phyloP scores from a whole-genome alignment of 2,113 vertebrate species.

The Chionodraco myersi region DNA sequence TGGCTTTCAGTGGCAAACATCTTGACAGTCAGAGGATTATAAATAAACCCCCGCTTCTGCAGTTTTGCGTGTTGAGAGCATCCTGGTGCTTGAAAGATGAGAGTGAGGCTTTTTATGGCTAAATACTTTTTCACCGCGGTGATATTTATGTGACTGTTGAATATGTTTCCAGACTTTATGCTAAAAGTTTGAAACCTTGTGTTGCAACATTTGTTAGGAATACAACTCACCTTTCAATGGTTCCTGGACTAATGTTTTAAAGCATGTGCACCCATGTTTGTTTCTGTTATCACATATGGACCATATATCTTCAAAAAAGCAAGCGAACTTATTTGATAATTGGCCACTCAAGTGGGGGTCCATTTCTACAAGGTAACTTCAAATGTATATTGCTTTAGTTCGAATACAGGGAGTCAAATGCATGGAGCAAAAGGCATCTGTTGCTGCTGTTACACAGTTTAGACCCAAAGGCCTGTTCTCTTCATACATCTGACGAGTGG shows the following conservation, averaged over 20 bases:
- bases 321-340: too few relatives aligned
- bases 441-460: too few relatives aligned
- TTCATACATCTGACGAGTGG: neutral
- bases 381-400: too few relatives aligned
- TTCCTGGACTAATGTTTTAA: neutral
- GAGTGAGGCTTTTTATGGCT: neutral
- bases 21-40: constrained; percentile 27
- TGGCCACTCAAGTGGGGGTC: neutral
- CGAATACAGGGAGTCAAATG: too few relatives aligned
- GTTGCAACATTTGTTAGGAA: neutral
- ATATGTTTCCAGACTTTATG: neutral
- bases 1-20: constrained; percentile 5
- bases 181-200: neutral
- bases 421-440: neutral
- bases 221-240: neutral
- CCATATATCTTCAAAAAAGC: neutral
- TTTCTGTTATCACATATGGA: too few relatives aligned
- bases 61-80: constrained; percentile 7
- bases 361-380: too few relatives aligned
- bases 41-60: constrained; percentile 16
- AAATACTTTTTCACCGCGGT: neutral
- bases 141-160: neutral
- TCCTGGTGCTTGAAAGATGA: constrained; percentile 20
- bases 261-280: neutral
- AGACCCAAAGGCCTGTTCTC: too few relatives aligned